Evolutionary conservation across 2,113 vertebrate genomes (phyloP), one percentile per base, ranked within the genome.

Genomic region (Lonchura striata): DNA sequence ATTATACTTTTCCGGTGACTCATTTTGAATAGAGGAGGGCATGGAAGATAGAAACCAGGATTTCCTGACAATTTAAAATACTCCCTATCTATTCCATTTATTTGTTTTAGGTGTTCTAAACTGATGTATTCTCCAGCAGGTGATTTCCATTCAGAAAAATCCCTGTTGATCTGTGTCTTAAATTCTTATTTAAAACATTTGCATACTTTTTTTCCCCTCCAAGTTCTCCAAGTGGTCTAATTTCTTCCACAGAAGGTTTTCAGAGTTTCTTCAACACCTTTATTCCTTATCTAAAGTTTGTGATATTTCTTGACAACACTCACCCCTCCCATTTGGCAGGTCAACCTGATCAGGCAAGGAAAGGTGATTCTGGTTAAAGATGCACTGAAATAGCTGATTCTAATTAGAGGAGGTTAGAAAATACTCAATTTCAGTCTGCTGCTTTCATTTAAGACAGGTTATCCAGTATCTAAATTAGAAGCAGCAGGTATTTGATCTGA

Each of bases 191-290:
- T 97, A 96, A 97, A 95, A 17, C 39, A 8, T 96, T 97, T 95
- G 44, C 70, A 76, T 7, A n/a, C 31, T 57, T 77, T 90, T 33
- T 15, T 1, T 1, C 8, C 30, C 17, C 24, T 91, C 59, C 89
- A 96, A 95, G 79, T 96, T 97, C 94, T 60, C 54, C 27, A 63
- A 95, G 78, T 92, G 94, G 80, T 97, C 82, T 97, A 92, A 97
- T 98, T 98, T 97, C 96, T 96, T 97, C 74, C 88, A 89, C 91
- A 96, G 94, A 97, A 94, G 66, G 68, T 96, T 76, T 96, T 97
- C 86, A 94, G 92, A 82, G 83, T 94, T 96, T 96, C 91, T 95
- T 98, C 83, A 96, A 97, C 98, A 79, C 74, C 64, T 95, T 97
- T 42, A 44, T 86, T 92, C 66, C 70, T 97, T 97, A 83, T 96